Base-by-base conservation (phyloP, 2,797 vertebrate genomes). In the Characodon lateralis region DNA sequence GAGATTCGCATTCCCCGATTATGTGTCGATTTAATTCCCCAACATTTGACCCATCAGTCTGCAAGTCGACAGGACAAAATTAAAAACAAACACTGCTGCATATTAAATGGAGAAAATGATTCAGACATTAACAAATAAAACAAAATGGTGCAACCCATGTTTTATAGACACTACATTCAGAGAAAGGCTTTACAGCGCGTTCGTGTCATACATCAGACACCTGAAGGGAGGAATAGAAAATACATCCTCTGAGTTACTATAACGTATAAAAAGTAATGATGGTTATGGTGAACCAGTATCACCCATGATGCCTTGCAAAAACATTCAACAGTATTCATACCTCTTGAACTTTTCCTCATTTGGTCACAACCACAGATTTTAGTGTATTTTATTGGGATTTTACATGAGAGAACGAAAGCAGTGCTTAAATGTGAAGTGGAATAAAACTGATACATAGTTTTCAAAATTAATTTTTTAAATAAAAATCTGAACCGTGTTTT, bases 231-330 rank as follows among this genome's bases (percentile, higher is more conserved):
- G 22, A 9, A 58, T 86, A 91, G 92, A 94, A 94, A 93, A 95
- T 94, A 94, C 80, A 94, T 91, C 87, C 89, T 92, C 75, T 92
- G 82, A 94, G 91, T 92, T 82, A 93, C 93, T 94, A 94, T 96
- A 94, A 93, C 93, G 94, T 95, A 96, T 95, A 94, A 95, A 91
- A 92, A 94, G 93, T 85, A 93, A 86, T 66, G 79, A 80, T 80
- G 86, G 85, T 90, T 85, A 85, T 92, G 82, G 84, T 86, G 88
- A 71, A 81, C 83, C 79, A 81, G 69, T 71, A 26, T 71, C 46
- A 35, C 70, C 65, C 13, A 41, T 51, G 18, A 41, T 31, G 22
- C 39, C 39, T 24, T 41, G 63, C 20, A 66, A 66, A 66, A 41
- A 41, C 22, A 24, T 55, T 24, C 53, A 58, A 13, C 56, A 58